Percentiles rank a stretch among this genome's conserved stretches.
Evolutionary conservation across 2,113 vertebrate species (phyloP).

Genomic region (Lanius collurio): DNA sequence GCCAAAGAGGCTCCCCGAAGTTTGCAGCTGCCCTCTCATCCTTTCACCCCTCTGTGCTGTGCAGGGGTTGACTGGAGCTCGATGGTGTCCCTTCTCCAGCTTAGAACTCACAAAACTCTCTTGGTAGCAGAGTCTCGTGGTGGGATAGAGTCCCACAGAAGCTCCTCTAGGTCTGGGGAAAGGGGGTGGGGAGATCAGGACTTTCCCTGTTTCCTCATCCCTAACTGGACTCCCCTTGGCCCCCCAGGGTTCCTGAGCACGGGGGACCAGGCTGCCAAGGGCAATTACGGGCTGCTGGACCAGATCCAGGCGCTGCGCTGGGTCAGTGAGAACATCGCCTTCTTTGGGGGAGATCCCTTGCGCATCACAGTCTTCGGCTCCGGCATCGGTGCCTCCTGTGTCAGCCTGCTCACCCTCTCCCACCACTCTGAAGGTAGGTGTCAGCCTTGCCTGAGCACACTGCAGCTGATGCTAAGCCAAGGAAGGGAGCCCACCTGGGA

Average conservation of each 20-base stretch:
- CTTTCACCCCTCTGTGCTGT: neutral
- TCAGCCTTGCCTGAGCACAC: neutral
- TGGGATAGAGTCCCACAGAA: neutral
- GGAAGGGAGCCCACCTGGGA: fast-evolving
- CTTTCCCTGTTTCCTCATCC: neutral
- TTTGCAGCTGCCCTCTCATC: neutral
- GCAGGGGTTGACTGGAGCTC: neutral
- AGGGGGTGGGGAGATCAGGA: neutral
- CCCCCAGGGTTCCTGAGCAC: constrained; percentile 93
- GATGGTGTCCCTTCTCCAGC: neutral
- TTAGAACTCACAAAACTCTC: neutral
- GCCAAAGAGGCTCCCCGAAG: neutral
- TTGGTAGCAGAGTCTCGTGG: neutral
- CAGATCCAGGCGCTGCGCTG: constrained; percentile 98
- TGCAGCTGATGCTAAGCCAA: neutral
- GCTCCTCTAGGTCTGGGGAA: neutral
- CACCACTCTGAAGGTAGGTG: constrained; percentile 97
- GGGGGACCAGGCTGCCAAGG: constrained; percentile 97
- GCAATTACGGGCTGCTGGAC: constrained; percentile 96
- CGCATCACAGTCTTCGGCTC: constrained; percentile 98
- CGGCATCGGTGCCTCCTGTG: constrained; percentile 95
- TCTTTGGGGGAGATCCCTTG: constrained; percentile 96
- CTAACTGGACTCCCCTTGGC: neutral
- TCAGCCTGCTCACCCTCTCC: constrained; percentile 96
- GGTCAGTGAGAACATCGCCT: constrained; percentile 98